phyloP scores from a whole-genome alignment of 2,113 vertebrate species.

The Craseonycteris thonglongyai region DNA sequence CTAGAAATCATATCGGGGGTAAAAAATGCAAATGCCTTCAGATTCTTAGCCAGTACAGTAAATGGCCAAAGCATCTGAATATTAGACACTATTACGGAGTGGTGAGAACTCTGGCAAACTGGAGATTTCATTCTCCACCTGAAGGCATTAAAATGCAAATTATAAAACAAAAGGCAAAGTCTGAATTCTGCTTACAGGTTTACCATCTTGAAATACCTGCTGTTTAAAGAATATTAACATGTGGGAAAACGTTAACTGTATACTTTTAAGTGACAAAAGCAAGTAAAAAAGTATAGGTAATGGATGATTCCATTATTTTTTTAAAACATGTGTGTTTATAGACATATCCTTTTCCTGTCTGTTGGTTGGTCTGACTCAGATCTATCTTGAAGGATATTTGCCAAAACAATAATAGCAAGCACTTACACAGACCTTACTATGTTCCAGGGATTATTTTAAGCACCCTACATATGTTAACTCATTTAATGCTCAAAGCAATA shows the following conservation, averaged over 20 bases:
- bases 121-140: background rate
- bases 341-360: background rate
- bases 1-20: background rate
- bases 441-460: background rate
- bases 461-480: background rate
- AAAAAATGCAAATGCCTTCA: background rate
- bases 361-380: background rate
- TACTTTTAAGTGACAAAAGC: background rate
- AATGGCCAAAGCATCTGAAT: background rate
- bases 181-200: background rate
- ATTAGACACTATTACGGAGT: background rate
- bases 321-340: background rate
- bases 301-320: background rate
- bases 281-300: background rate
- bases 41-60: background rate
- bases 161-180: background rate
- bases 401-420: constrained; percentile 5
- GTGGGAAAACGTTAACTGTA: background rate
- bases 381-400: background rate
- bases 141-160: background rate
- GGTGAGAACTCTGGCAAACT: background rate
- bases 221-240: background rate
- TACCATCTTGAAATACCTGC: background rate
- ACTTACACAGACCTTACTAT: background rate
- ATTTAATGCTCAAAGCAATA: background rate